These are phyloP conservation scores for Centropristis striata DNA, from an alignment of 2,113 vertebrate genomes.

Conservation along the genomic window DNA sequence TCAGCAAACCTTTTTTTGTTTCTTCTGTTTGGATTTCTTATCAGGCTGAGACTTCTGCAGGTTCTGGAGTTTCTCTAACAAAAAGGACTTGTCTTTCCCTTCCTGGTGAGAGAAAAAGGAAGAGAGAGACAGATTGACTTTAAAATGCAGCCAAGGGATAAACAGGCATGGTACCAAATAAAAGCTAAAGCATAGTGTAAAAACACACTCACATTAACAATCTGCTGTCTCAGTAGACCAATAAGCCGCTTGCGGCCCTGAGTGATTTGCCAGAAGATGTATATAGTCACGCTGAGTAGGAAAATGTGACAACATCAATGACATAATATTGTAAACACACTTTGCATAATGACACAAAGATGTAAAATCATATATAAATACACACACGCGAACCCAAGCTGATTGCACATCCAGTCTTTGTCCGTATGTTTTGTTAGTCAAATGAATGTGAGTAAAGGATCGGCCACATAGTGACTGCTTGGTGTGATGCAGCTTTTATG, in stretches of 20 bases:
- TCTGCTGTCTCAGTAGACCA: constrained; percentile 85
- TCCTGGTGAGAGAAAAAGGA: constrained; percentile 79
- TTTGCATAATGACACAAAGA: constrained; percentile 6
- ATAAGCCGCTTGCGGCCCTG: constrained; percentile 89
- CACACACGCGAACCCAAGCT: neutral
- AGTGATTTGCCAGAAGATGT: constrained; percentile 92
- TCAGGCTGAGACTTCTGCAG: constrained; percentile 72
- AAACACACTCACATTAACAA: constrained; percentile 90
- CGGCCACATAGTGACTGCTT: neutral
- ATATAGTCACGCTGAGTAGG: constrained; percentile 87
- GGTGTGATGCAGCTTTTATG: too few species aligned
- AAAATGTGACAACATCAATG: neutral
- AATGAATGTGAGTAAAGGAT: neutral
- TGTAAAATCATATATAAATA: neutral
- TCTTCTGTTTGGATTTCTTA: constrained; percentile 50
- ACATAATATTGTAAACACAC: neutral
- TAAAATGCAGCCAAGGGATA: neutral
- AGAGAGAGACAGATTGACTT: neutral
- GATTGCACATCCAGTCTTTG: neutral
- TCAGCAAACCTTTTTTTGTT: constrained; percentile 63
- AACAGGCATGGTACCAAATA: neutral
- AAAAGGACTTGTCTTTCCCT: constrained; percentile 92
- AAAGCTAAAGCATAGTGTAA: neutral
- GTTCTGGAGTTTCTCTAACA: constrained; percentile 84
- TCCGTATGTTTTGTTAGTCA: neutral